Conservation (phyloP, 2,113 vertebrate species). For the Symphodus melops region DNA sequence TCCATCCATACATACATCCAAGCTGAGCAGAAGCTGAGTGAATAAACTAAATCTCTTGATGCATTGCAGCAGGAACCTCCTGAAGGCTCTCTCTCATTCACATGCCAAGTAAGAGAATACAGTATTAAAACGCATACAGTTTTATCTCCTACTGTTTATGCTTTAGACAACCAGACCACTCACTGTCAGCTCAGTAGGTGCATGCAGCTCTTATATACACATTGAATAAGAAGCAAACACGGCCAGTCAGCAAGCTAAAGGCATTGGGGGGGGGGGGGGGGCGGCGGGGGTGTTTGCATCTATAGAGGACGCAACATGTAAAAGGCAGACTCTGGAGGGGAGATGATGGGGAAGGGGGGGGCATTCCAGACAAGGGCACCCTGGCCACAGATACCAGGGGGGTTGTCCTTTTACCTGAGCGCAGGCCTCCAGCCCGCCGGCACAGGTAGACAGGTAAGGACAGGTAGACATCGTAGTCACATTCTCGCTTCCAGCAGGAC, state of each 20-base stretch:
- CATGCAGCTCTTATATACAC: conserved; percentile 69
- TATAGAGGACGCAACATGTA: conserved; percentile 57
- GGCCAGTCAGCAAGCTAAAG: conserved; percentile 50
- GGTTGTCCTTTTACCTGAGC: conserved; percentile 83
- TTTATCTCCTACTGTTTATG: conserved; percentile 2
- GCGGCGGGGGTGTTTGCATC: conserved; percentile 47
- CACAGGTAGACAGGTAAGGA: conserved; percentile 87
- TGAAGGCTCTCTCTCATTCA: conserved; percentile 40
- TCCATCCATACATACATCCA: conserved; percentile 42
- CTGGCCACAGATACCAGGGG: conserved; percentile 53
- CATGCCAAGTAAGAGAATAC: conserved; percentile 30
- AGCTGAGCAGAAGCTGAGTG: conserved; percentile 51
- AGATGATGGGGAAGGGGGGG: background rate
- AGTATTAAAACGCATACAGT: conserved; percentile 30
- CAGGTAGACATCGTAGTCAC: conserved; percentile 87
- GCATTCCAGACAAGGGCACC: conserved; percentile 59
- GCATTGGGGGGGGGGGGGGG: conserved; percentile 11
- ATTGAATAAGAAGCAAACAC: conserved; percentile 63
- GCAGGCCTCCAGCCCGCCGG: conserved; percentile 85
- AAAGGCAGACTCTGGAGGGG: conserved; percentile 60
- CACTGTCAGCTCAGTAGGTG: conserved; percentile 41
- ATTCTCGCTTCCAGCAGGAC: conserved; percentile 88
- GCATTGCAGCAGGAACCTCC: conserved; percentile 47
- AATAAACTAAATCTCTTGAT: conserved; percentile 44
- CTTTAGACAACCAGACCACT: conserved; percentile 33